Evolutionary conservation across 2,888 invertebrate genomes (phyloP).

Genomic region (Drosophila pullipes): DNA sequence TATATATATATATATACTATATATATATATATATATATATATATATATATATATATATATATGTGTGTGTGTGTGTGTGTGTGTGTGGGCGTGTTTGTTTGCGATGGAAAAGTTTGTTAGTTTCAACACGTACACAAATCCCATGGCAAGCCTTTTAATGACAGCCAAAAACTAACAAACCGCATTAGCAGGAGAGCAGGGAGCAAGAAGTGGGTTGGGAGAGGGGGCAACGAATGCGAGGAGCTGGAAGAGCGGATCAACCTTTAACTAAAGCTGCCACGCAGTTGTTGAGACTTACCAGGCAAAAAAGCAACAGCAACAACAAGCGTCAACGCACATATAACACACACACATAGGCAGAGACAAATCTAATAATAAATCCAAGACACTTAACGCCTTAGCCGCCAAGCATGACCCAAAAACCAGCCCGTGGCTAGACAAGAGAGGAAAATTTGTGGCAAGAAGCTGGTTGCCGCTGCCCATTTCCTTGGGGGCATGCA

Average conservation of each 20-base stretch:
- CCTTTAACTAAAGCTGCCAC: constrained; percentile 68
- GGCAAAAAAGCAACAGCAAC: constrained; percentile 26
- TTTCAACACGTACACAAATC: constrained; percentile 82
- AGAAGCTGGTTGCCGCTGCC: constrained; percentile 33
- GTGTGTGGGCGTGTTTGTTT: constrained; percentile 8
- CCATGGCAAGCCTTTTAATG: constrained; percentile 80
- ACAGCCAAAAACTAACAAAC: constrained; percentile 81
- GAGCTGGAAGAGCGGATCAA: constrained; percentile 27
- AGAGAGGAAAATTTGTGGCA: constrained; percentile 13
- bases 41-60: not conserved
- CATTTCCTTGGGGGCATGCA: constrained; percentile 64
- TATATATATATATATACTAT: not conserved
- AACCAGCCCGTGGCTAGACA: constrained; percentile 42
- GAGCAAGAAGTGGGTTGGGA: not conserved
- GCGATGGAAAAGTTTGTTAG: constrained; percentile 67
- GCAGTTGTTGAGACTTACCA: constrained; percentile 71
- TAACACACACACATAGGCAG: constrained; percentile 54
- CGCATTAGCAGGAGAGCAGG: constrained; percentile 66
- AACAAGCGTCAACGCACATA: constrained; percentile 66
- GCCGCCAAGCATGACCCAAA: constrained; percentile 78
- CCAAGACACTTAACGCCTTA: constrained; percentile 80
- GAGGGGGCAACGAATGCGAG: too few species aligned
- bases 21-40: not conserved
- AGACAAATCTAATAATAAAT: constrained; percentile 81
- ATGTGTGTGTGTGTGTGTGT: not conserved